Base-by-base conservation (phyloP, 1,140 invertebrate species). In the Drosophila ananassae region DNA sequence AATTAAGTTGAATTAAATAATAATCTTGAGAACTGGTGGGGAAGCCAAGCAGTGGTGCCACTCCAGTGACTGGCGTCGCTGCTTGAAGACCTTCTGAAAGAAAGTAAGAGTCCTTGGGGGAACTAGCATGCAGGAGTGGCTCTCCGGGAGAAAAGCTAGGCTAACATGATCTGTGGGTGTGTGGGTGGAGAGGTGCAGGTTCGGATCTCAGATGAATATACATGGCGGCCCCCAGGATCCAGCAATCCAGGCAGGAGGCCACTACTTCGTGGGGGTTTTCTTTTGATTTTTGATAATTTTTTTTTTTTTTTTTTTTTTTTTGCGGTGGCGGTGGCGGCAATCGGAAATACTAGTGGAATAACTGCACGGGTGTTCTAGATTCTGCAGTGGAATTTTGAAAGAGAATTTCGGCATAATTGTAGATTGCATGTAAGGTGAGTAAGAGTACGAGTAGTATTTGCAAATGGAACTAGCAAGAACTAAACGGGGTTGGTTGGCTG, bases 401-500 rank as follows among this genome's bases (percentile, higher is more conserved):
- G 75, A 68, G 47, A 73, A 72, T 78, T 72, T 75, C 44, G 62
- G 52, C 54, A 62, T 61, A 61, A 73, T 51, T 61, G 44, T 58
- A 59, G 52, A 37, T 58, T 34, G 56, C 52, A 58, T 37, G 57
- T 72, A 73, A 73, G 66, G 56, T 32, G 17, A 48, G 66, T 69
- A 63, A 74, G 44, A 22, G 39, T 75, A 61, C 48, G 75, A 74
- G 52, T 59, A 55, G 24, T 63, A 61, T 55, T 76, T 76, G 73
- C 41, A 62, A 67, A 61, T 68, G 53, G 24, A 81, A 81, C 78
- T 77, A 81, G 78, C 73, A 82, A 76, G 60, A 82, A 82, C 79
- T 77, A 69, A 81, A 80, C 64, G 63, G 61, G 48, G 58, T 57
- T 60, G 30, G 25, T 55, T 69, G 10, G 39, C 63, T 63, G 63